Percentiles rank a stretch among this genome's conserved stretches.
Conservation (phyloP, 92 coral and sea anemone species). For the Palythoa heliodiscus region DNA sequence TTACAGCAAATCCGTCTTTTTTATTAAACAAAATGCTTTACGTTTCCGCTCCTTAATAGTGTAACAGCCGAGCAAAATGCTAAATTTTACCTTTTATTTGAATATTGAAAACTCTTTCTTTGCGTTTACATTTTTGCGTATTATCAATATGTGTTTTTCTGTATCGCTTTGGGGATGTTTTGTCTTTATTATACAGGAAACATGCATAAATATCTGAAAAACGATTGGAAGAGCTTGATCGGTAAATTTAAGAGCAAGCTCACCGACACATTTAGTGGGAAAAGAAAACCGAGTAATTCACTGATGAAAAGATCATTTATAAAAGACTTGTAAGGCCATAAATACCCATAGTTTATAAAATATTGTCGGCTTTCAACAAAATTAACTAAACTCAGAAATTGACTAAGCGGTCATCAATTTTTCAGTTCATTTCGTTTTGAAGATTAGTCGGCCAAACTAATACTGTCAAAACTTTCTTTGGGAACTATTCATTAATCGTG, state of each 20-base stretch:
- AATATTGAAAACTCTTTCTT: neutral
- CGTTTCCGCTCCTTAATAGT: neutral
- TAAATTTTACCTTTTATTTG: neutral
- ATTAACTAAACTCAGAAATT: neutral
- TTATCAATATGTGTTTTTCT: neutral
- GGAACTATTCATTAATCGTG: constrained; percentile 30
- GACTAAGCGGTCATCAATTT: constrained; percentile 21
- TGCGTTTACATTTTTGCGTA: neutral
- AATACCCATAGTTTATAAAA: neutral
- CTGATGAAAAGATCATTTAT: neutral
- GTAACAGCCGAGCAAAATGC: constrained; percentile 26
- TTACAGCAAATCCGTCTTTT: no score
- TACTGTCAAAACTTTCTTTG: neutral
- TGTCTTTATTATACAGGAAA: neutral
- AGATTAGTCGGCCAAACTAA: constrained; percentile 14
- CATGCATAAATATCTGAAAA: neutral
- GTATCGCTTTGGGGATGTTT: neutral
- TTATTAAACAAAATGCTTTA: neutral
- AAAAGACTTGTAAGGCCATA: neutral
- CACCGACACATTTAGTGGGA: neutral
- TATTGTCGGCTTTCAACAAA: constrained; percentile 13
- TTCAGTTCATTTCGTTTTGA: constrained; percentile 3
- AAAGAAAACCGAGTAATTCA: neutral
- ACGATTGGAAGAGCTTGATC: neutral
- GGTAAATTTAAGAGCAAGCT: neutral